Evolutionary conservation across 2,888 invertebrate genomes (phyloP).

Genomic region (Xanthorhoe spadicearia): DNA sequence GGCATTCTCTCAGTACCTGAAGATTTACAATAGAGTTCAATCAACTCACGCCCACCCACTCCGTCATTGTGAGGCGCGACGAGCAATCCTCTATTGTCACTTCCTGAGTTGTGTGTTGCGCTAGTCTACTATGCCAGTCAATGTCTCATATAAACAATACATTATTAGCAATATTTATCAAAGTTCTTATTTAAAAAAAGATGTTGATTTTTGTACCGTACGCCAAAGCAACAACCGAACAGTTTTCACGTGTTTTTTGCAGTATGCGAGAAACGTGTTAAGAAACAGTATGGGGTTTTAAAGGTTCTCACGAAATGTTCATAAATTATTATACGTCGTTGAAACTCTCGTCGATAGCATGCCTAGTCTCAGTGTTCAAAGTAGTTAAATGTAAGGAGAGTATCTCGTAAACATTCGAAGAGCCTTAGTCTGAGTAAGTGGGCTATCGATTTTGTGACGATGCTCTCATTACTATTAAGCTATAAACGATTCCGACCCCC

Average conservation of each 20-base stretch:
- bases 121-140: conserved; percentile 25
- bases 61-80: conserved; percentile 69
- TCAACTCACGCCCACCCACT: conserved; percentile 78
- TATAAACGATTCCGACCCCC: conserved; percentile 46
- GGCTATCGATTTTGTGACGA: conserved; percentile 58
- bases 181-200: background rate
- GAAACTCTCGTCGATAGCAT: conserved; percentile 36
- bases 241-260: too few species aligned
- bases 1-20: conserved; percentile 66
- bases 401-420: conserved; percentile 45
- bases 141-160: conserved; percentile 25
- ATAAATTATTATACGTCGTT: background rate
- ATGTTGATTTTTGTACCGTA: background rate
- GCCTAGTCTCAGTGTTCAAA: conserved; percentile 46
- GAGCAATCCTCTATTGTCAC: conserved; percentile 69
- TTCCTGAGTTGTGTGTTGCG: conserved; percentile 56
- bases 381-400: conserved; percentile 52
- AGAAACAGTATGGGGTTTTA: background rate
- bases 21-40: conserved; percentile 78
- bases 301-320: background rate
- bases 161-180: conserved; percentile 1
- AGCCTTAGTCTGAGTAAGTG: conserved; percentile 52
- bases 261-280: too few species aligned
- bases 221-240: too few species aligned
- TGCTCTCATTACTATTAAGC: conserved; percentile 48